These are phyloP conservation scores for Phaethon lepturus DNA, from an alignment of 2,113 vertebrate genomes.

Conservation along the genomic window DNA sequence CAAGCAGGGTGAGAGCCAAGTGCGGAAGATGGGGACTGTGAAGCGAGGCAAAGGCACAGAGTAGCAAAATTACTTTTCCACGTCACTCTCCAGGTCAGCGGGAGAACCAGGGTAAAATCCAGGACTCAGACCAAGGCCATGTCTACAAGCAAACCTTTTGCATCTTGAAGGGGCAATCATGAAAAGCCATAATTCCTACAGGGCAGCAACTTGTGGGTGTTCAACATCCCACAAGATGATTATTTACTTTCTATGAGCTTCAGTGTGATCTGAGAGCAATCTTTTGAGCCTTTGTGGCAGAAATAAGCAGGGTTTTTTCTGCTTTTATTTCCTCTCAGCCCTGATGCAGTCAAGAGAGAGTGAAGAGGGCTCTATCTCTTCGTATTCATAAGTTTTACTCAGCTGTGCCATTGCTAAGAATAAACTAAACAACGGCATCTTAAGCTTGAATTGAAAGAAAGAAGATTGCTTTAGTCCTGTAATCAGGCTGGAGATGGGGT, in stretches of 20 bases:
- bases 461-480: background rate
- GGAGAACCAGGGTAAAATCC: background rate
- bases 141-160: background rate
- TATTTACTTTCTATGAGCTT: background rate
- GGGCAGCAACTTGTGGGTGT: background rate
- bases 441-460: background rate
- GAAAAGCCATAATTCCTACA: slow-evolving; percentile 40
- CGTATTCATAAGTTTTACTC: background rate
- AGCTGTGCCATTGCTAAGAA: background rate
- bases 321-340: background rate
- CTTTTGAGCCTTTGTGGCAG: background rate
- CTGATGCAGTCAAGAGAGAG: background rate
- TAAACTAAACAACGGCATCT: background rate
- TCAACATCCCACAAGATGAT: slow-evolving; percentile 36
- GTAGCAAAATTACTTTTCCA: background rate
- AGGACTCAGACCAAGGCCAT: background rate
- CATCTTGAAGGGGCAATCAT: background rate
- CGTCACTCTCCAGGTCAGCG: background rate
- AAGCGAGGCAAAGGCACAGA: background rate
- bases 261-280: background rate
- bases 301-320: background rate
- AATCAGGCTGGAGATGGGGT: background rate
- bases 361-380: background rate
- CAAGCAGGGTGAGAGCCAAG: background rate
- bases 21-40: background rate